Base-by-base conservation (phyloP, 2,888 invertebrate genomes). In the Metacarcinus magister region DNA sequence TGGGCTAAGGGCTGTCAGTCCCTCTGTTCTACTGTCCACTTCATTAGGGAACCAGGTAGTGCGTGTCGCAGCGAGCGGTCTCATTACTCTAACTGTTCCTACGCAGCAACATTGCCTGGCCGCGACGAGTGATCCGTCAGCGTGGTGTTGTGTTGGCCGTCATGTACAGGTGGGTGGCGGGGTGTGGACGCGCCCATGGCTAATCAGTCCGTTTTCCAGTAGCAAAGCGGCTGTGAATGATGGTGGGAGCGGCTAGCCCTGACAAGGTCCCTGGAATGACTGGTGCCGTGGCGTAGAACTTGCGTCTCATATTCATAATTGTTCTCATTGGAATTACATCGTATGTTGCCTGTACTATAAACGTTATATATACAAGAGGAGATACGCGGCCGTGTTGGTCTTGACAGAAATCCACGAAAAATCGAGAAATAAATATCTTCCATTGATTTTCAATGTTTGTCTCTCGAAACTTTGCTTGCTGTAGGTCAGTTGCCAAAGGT, bases 391-490 rank as follows among this genome's bases (percentile, higher is more conserved):
- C 39, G 87, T 87, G 10, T 87, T 87, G 13, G 87, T 10, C 39
- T 39, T 39, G 39, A 28, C 3, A 32, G 19, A 39, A 39, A 87
- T 87, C 32, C 87, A 39, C 10, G 87, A 10, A 39, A 2, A 87
- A 39, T 16, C 87, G 87, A 16, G 39, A 87, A 39, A 87, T 87
- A 87, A 87, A 87, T 87, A 39, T 32, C 39, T 13, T 87, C 19
- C 39, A 87, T 87, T 87, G 87, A 87, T 87, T 87, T 87, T 87
- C 39, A 16, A n/a, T 32, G 87, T 87, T 87, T 87, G 87, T 87
- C 39, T 87, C 75, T 87, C 87, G 87, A 39, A 87, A 87, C 87
- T 87, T 87, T 87, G 87, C 87, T 87, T 87, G 87, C 87, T 87
- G 87, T 87, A 2, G 67, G 87, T 39, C 87, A 87, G 87, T 87